A percentile compares a stretch with the other conserved stretches of the same genome.
These are phyloP conservation scores for Drosophila pectinifera DNA, from an alignment of 1,140 invertebrate species.

Conservation along the genomic window DNA sequence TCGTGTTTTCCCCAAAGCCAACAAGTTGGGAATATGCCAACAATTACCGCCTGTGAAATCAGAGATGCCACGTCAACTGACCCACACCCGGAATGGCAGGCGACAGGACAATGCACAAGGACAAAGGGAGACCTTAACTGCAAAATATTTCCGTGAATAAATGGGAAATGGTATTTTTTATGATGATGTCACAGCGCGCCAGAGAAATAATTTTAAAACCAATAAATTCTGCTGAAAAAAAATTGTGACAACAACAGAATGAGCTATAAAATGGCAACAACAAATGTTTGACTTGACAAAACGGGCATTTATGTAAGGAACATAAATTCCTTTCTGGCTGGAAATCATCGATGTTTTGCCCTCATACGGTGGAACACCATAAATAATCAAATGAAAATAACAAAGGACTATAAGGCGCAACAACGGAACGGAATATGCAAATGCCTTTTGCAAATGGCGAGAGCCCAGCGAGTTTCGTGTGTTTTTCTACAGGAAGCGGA, in stretches of 20 bases:
- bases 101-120: constrained; percentile 26
- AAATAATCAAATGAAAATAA: constrained; percentile 79
- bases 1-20: constrained; percentile 2
- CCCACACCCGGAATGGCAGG: not conserved
- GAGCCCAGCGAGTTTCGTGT: constrained; percentile 48
- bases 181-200: constrained; percentile 61
- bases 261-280: constrained; percentile 46
- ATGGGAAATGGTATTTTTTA: constrained; percentile 44
- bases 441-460: constrained; percentile 48
- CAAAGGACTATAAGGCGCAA: constrained; percentile 55
- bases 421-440: constrained; percentile 48
- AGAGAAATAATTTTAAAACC: constrained; percentile 63
- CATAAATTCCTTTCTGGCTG: constrained; percentile 70
- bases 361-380: constrained; percentile 47
- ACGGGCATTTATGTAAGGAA: constrained; percentile 61
- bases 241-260: constrained; percentile 48
- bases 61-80: not conserved
- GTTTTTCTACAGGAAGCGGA: constrained; percentile 47
- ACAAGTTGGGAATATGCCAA: constrained; percentile 28
- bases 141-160: constrained; percentile 34
- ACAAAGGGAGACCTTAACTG: constrained; percentile 24
- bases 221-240: constrained; percentile 61
- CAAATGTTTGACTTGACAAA: constrained; percentile 61
- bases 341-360: constrained; percentile 53
- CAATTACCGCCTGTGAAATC: constrained; percentile 28